Conservation (phyloP, 2,797 vertebrate species). For the Menidia menidia region DNA sequence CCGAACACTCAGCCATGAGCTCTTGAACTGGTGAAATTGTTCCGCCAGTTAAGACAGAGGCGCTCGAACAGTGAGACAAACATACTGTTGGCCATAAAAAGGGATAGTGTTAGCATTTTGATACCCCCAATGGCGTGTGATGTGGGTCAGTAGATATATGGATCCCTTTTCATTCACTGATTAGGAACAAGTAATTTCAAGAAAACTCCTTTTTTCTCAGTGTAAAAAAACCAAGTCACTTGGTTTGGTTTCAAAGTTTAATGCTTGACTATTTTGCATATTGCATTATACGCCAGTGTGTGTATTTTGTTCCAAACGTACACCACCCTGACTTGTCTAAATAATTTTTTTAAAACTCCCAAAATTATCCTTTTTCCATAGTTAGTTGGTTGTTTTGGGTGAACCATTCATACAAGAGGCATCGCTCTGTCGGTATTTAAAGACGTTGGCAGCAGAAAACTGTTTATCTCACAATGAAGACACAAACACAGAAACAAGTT, state of each 20-base stretch:
- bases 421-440: conserved; percentile 70
- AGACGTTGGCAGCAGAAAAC: conserved; percentile 57
- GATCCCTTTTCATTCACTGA: no score
- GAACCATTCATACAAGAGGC: conserved; percentile 46
- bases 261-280: not conserved
- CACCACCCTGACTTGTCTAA: not conserved
- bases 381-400: conserved; percentile 17
- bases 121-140: no score
- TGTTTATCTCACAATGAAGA: conserved; percentile 70
- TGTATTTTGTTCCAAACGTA: not conserved
- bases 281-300: not conserved
- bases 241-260: not conserved
- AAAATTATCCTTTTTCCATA: not conserved
- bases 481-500: conserved; percentile 73
- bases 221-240: no score
- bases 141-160: no score
- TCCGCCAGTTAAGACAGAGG: no score
- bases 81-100: no score
- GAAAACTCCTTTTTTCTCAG: no score
- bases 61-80: no score
- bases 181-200: no score
- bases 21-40: no score
- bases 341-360: not conserved
- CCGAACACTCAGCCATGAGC: no score
- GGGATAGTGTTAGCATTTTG: no score